phyloP scores from a whole-genome alignment of 2,113 vertebrate species.

The Galemys pyrenaicus region DNA sequence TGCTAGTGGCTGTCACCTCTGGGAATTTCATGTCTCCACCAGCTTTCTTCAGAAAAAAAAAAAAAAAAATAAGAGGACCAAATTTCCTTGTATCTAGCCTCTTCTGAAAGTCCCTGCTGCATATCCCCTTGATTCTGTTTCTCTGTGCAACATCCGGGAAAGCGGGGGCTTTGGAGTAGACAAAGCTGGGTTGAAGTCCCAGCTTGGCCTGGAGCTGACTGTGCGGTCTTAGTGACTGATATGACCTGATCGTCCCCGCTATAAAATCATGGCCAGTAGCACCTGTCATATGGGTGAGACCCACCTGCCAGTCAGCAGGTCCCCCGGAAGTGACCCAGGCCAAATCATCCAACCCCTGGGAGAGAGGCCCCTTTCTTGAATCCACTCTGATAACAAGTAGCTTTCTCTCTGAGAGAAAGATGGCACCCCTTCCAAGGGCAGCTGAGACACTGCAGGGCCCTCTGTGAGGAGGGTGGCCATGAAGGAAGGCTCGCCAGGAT shows the following conservation, averaged over 20 bases:
- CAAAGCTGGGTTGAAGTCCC: neutral
- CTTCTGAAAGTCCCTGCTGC: rapidly evolving
- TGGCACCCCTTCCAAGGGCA: neutral
- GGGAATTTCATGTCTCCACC: neutral
- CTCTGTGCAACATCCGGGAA: rapidly evolving
- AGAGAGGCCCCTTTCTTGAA: neutral
- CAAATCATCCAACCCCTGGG: neutral
- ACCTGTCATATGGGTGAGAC: neutral
- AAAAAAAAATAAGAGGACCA: neutral
- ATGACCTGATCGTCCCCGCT: neutral
- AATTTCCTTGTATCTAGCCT: neutral
- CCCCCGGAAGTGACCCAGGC: neutral
- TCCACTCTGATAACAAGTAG: neutral
- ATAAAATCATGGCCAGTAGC: neutral
- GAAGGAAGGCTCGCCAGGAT: neutral
- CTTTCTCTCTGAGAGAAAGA: neutral
- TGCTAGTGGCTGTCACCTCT: neutral
- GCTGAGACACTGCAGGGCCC: neutral
- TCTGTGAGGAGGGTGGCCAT: neutral
- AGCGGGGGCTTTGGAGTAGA: neutral
- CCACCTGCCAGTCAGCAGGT: neutral
- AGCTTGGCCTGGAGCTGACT: neutral
- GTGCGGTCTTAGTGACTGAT: neutral
- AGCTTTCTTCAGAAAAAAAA: neutral
- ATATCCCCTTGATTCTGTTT: neutral